Conservation (phyloP, 1,140 invertebrate genomes). For the Aethina tumida region DNA sequence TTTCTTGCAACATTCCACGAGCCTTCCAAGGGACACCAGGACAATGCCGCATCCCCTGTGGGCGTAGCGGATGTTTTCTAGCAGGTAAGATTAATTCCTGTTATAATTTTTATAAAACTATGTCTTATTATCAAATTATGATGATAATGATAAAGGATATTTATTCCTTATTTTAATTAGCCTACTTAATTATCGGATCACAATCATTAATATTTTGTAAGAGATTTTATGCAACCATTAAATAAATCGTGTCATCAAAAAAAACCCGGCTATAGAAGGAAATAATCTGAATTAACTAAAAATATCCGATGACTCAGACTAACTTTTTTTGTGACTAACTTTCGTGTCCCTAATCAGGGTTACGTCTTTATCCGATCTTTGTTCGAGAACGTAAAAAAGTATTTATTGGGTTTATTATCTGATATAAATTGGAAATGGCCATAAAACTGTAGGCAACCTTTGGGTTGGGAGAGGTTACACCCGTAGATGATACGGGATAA, state of each 20-base stretch:
- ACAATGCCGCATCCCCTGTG: constrained; percentile 42
- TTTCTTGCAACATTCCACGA: constrained; percentile 35
- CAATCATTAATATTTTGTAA: too few species aligned
- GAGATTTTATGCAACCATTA: too few species aligned
- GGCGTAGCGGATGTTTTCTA: constrained; percentile 40
- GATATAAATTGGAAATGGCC: constrained; percentile 11
- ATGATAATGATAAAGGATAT: too few species aligned
- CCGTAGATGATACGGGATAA: constrained; percentile 6
- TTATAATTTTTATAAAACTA: neutral
- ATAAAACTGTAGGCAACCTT: constrained; percentile 9
- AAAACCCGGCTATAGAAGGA: too few species aligned
- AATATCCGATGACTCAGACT: too few species aligned
- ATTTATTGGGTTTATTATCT: constrained; percentile 12
- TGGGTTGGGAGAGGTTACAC: constrained; percentile 1
- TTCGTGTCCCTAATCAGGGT: too few species aligned
- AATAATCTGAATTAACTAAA: too few species aligned
- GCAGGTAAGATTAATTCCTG: constrained; percentile 25
- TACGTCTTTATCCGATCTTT: constrained; percentile 8
- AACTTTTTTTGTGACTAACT: too few species aligned
- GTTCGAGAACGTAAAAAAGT: constrained; percentile 4
- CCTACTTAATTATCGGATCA: too few species aligned
- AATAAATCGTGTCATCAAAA: too few species aligned
- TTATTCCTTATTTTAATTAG: too few species aligned
- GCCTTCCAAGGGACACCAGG: constrained; percentile 32
- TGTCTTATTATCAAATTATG: neutral